These are phyloP conservation scores for Phoxinus dragarum DNA, from an alignment of 2,797 vertebrate species.

Conservation along the genomic window DNA sequence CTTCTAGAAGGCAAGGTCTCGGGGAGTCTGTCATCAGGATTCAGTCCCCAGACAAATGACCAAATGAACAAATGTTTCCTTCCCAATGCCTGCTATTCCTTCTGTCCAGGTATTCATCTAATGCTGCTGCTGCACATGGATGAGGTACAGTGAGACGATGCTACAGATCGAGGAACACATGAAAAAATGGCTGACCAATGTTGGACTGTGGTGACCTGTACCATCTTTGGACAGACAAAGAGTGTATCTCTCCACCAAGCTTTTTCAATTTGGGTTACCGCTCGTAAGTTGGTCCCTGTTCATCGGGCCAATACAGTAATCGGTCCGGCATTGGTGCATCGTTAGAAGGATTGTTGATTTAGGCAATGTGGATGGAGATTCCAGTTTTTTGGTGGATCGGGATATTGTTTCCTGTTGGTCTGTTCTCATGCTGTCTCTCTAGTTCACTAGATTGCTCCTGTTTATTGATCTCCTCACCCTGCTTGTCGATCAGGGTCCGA, in stretches of 20 bases:
- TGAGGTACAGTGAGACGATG: too few relatives aligned
- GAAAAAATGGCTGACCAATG: too few relatives aligned
- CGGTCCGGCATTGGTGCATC: not conserved
- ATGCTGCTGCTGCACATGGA: too few relatives aligned
- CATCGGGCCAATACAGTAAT: not conserved
- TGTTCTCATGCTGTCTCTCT: conserved; percentile 6
- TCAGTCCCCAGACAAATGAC: too few relatives aligned
- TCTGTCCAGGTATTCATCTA: too few relatives aligned
- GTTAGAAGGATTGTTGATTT: not conserved
- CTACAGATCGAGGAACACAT: too few relatives aligned
- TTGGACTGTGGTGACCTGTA: not conserved
- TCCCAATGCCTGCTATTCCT: too few relatives aligned
- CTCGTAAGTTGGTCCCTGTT: not conserved
- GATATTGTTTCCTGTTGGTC: not conserved
- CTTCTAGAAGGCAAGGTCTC: too few relatives aligned
- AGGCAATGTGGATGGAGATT: not conserved
- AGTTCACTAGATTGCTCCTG: not conserved
- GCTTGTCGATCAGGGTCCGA: not conserved
- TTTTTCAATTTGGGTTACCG: not conserved
- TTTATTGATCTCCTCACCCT: not conserved
- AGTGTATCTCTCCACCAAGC: not conserved
- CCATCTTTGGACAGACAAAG: not conserved
- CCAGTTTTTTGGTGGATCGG: too few relatives aligned
- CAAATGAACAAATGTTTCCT: too few relatives aligned
- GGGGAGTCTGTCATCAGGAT: too few relatives aligned